Base-by-base conservation (phyloP, 2,113 vertebrate genomes). In the Rhineura floridana region DNA sequence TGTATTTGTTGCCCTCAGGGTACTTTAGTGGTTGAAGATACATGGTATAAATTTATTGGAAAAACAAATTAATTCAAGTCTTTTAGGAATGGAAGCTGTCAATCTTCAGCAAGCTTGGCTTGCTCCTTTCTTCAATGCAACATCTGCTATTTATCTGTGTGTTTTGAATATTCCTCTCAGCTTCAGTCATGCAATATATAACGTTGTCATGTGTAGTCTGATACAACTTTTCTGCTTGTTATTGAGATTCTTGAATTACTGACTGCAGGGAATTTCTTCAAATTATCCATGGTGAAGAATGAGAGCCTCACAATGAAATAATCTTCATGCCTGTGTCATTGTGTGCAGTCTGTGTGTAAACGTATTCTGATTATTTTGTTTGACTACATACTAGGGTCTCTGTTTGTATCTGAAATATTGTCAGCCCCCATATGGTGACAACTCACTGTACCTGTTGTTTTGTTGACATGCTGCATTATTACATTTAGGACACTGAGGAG, bases 401-500 rank as follows among this genome's bases (percentile, higher is more conserved):
- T 76, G 44, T 30, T 82, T 77, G 33, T 81, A 81, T 52, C 9
- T 44, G 59, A 67, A 65, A 55, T 67, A 48, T 46, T 33, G 33
- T 76, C 4, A 28, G 69, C 3, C 59, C 23, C 30, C 50, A 23
- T 50, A 10, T 11, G 25, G 78, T 67, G 33, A 70, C 69, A 84
- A 82, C 90, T 97, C 92, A 97, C 86, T 90, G 85, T 69, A 52
- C 88, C 59, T 96, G 83, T 97, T 95, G 81, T 97, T 96, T 91
- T 94, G 48, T 94, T 96, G 95, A 94, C 97, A 98, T 88, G 98
- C 98, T 95, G 97, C 97, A 17, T 89, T 42, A 92, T 94, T 95
- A 92, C 92, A 48, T 93, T 95, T 96, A 99, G 98, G 98, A 99
- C 92, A 98, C 97, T 95, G 98, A 99, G 96, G 98, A 99, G 94